These are phyloP conservation scores for Drosophila sturtevanti DNA, from an alignment of 1,140 invertebrate genomes.

Conservation along the genomic window DNA sequence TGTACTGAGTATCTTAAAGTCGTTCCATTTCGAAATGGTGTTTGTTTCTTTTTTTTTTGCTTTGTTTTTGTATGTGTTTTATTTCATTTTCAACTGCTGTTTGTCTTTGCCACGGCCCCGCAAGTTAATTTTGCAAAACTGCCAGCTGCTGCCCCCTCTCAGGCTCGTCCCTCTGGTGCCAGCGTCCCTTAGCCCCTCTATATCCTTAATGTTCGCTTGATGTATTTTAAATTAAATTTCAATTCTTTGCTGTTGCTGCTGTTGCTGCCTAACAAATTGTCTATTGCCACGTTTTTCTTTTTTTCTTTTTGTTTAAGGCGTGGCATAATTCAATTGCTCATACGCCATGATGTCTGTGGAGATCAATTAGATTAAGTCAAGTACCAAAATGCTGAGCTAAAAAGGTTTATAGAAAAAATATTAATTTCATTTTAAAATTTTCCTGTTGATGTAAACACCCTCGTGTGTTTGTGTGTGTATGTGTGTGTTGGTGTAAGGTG, in stretches of 20 bases:
- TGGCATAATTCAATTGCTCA: slow-evolving; percentile 63
- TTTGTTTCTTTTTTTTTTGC: neutral
- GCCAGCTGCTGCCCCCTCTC: slow-evolving; percentile 35
- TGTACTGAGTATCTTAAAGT: neutral
- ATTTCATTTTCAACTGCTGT: slow-evolving; percentile 63
- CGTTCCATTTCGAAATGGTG: neutral
- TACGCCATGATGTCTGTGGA: slow-evolving; percentile 38
- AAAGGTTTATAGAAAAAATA: slow-evolving; percentile 66
- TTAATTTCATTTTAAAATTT: slow-evolving; percentile 58
- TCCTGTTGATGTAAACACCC: slow-evolving; percentile 42
- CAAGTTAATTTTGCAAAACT: slow-evolving; percentile 67
- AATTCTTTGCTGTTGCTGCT: slow-evolving; percentile 24
- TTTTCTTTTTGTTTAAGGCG: neutral
- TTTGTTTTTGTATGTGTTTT: slow-evolving; percentile 37
- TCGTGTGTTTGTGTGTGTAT: neutral
- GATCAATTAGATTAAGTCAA: slow-evolving; percentile 57
- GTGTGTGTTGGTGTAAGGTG: slow-evolving; percentile 48
- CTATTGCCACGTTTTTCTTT: slow-evolving; percentile 16
- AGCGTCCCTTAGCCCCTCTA: neutral
- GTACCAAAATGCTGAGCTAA: slow-evolving; percentile 46
- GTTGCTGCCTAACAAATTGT: slow-evolving; percentile 21
- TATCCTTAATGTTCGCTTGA: slow-evolving; percentile 54
- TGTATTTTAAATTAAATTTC: slow-evolving; percentile 77
- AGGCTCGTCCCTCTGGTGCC: neutral
- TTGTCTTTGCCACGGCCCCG: slow-evolving; percentile 66